Evolutionary conservation across 2,797 vertebrate species (phyloP), one percentile per base, ranked within the genome.

Genomic region (Artibeus jamaicensis): DNA sequence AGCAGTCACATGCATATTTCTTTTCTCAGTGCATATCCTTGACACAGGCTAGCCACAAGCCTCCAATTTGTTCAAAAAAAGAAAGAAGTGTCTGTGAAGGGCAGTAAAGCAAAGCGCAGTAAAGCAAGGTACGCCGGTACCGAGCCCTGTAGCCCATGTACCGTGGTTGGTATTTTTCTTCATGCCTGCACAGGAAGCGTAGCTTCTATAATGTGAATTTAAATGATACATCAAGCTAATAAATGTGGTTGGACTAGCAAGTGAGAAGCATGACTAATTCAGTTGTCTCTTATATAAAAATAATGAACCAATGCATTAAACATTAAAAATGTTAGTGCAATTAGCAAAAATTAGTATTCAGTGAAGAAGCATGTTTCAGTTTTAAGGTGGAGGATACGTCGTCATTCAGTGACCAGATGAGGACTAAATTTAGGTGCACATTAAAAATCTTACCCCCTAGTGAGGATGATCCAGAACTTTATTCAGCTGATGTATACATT

Each of bases 231-330:
- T 78, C 95, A 92, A 95, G 78, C 81, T 91, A 93, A 93, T 90
- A 98, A 94, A 97, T 96, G 83, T 86, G 79, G 4, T 37, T 96
- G 2, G 26, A 37, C 44, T 97, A 62, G 29, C 32, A 95, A 94
- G 70, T 83, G 93, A 62, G 93, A 96, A 95, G 83, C 93, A 86
- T 74, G 96, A 46, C 62, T 76, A 57, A 96, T 96, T 96, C 76
- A 42, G 91, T 79, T 96, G 76, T 97, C 42, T 97, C 8, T 79
- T 81, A 34, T 94, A 90, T 93, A 94, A 96, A 97, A 96, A 96
- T 74, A 91, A 84, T 91, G 91, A 96, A 89, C 19, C 57, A 94
- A 9, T 89, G 77, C 77, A 89, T 94, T 93, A 76, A 91, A 86
- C 74, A 85, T 86, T 96, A 59, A 87, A 74, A 96, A 87, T 91